Conservation (phyloP, 2,113 vertebrate genomes). For the Nicator chloris region DNA sequence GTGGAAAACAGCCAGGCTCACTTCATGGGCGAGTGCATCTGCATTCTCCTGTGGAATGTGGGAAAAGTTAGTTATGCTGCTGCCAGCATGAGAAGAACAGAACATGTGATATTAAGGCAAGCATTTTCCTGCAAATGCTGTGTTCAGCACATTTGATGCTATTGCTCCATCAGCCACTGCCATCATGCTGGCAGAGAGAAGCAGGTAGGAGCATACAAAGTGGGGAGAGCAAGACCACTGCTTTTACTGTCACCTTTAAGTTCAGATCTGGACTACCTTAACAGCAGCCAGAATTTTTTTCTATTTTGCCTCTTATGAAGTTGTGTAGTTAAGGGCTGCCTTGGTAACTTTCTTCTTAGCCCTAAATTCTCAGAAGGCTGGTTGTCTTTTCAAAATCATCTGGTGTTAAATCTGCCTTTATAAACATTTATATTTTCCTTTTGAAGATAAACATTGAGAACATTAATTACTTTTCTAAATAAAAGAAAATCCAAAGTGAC, state of each 20-base stretch:
- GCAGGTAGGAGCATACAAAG: neutral
- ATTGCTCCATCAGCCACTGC: neutral
- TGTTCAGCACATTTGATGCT: no score
- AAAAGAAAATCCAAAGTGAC: neutral
- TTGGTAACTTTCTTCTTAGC: neutral
- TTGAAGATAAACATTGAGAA: neutral
- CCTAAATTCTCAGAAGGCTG: neutral
- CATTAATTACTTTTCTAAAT: neutral
- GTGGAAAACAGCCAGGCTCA: constrained; percentile 85
- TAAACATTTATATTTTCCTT: neutral
- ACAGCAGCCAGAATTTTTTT: neutral
- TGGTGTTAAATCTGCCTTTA: neutral
- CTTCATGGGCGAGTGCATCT: constrained; percentile 85
- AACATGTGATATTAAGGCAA: neutral
- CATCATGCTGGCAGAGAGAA: neutral
- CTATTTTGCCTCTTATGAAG: neutral
- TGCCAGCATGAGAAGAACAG: neutral
- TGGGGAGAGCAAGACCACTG: neutral
- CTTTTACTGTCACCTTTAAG: neutral
- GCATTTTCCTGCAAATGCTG: neutral
- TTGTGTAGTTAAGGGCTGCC: neutral
- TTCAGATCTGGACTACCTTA: neutral
- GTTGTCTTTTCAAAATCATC: neutral
- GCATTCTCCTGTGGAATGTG: constrained; percentile 80
- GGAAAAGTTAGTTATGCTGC: neutral